Base-by-base conservation (phyloP, 2,888 invertebrate genomes). In the Ormyrus pomaceus region DNA sequence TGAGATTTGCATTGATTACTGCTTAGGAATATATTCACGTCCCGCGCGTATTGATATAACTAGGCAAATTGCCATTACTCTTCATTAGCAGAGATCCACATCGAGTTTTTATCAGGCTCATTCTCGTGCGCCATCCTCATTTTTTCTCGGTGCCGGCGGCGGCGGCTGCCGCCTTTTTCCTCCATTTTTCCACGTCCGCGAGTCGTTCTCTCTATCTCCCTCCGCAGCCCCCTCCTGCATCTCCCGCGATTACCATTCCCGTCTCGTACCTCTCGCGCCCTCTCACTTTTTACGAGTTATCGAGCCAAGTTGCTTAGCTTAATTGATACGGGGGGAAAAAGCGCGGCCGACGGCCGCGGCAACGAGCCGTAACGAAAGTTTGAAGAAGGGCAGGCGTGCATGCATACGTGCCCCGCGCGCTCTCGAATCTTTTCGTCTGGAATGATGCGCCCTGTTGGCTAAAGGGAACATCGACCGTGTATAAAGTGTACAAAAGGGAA, bases 71-170 rank as follows among this genome's bases (percentile, higher is more conserved):
- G 6, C 58, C 58, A 58, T 56, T n/a, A 48, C 58, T 58, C 46
- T 46, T 71, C 61, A 34, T 59, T 59, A 59, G 45, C 59, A 11
- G 13, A 45, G 55, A 55, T 68, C 48, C 50, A 59, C 34, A 71
- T 71, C 51, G 13, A 61, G 46, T 61, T 71, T 59, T 71, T 61
- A 61, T 71, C 51, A 50, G 34, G 59, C 58, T 70, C 70, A 58
- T 58, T 70, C n/a, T 56, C 56, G n/a, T 11, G 56, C 34, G 3
- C 34, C 34, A 34, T 56, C n/a, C 34, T 56, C n/a, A 56, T 56
- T 13, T 13, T 53, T 13, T 10, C 56, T 11, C n/a, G 10, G 10
- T 11, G 2, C 56, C 53, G 11, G n/a, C 6, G 56, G n/a, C n/a
- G 10, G 56, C 9, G 61, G 34, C 34, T 34, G 34, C 34, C 61